These are phyloP conservation scores for Percopsis transmontana DNA, from an alignment of 2,113 vertebrate genomes.

Conservation along the genomic window DNA sequence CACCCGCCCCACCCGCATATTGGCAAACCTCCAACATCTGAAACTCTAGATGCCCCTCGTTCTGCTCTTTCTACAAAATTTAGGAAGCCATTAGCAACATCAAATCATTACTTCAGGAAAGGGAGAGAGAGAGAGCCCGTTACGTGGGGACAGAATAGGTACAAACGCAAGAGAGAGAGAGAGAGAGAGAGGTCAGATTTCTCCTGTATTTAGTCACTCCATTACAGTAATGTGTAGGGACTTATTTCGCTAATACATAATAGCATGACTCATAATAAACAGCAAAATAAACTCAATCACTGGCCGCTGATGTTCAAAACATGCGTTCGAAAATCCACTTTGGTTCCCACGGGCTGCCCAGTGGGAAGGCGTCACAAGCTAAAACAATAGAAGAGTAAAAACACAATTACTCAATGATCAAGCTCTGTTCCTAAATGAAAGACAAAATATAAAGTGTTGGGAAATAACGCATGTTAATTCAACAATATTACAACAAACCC, in stretches of 20 bases:
- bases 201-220: conserved; percentile 86
- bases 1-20: conserved; percentile 18
- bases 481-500: neutral
- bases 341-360: conserved; percentile 1
- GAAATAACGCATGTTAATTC: neutral
- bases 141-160: conserved; percentile 10
- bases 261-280: conserved; percentile 69
- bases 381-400: too few species aligned
- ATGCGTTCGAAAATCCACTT: conserved; percentile 15
- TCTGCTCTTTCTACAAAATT: conserved; percentile 89
- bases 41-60: conserved; percentile 85
- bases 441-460: neutral
- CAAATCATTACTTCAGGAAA: conserved; percentile 85
- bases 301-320: conserved; percentile 26
- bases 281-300: conserved; percentile 61
- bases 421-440: too few species aligned
- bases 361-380: neutral
- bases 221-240: conserved; percentile 86
- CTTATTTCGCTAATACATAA: conserved; percentile 80
- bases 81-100: conserved; percentile 95
- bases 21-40: conserved; percentile 73
- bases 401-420: too few species aligned
- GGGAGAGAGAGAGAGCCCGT: conserved; percentile 37
- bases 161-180: conserved; percentile 20
- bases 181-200: conserved; percentile 75